Percentiles rank a stretch among this genome's conserved stretches.
phyloP scores from a whole-genome alignment of 2,113 vertebrate genomes.

The Shinisaurus crocodilurus region DNA sequence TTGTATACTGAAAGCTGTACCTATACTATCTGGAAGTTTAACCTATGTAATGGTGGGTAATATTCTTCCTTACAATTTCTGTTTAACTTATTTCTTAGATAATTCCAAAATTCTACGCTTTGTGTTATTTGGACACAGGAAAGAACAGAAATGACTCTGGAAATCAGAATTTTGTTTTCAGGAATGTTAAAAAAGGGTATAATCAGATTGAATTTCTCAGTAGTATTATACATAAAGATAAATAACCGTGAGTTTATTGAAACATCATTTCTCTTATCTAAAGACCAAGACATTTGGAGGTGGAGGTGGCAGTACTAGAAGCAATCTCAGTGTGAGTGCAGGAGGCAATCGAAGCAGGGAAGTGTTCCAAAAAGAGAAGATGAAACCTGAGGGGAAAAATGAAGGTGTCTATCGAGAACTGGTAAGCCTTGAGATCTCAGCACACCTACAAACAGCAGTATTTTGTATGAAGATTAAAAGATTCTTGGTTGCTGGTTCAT shows the following conservation, averaged over 20 bases:
- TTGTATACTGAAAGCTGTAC: neutral
- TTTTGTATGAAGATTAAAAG: conserved; percentile 6
- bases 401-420: conserved; percentile 94
- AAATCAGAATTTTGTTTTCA: conserved; percentile 52
- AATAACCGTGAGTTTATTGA: conserved; percentile 58
- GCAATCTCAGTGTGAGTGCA: conserved; percentile 85
- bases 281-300: conserved; percentile 94
- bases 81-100: conserved; percentile 37
- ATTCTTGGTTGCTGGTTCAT: neutral
- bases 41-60: conserved; percentile 24
- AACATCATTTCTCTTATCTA: conserved; percentile 56
- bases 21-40: neutral
- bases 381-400: conserved; percentile 84
- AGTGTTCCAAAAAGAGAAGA: conserved; percentile 86
- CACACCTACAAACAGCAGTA: neutral
- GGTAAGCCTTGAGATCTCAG: conserved; percentile 79
- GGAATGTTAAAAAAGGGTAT: conserved; percentile 38
- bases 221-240: conserved; percentile 45
- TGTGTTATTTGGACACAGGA: conserved; percentile 35
- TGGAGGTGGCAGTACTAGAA: conserved; percentile 88
- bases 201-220: conserved; percentile 25
- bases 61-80: conserved; percentile 47
- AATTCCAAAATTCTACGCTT: conserved; percentile 11
- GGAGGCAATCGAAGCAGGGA: conserved; percentile 84
- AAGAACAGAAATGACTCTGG: conserved; percentile 16